Percentiles rank a stretch among this genome's conserved stretches.
Evolutionary conservation across 2,113 vertebrate species (phyloP).

Genomic region (Haplochromis vanheusdeni): DNA sequence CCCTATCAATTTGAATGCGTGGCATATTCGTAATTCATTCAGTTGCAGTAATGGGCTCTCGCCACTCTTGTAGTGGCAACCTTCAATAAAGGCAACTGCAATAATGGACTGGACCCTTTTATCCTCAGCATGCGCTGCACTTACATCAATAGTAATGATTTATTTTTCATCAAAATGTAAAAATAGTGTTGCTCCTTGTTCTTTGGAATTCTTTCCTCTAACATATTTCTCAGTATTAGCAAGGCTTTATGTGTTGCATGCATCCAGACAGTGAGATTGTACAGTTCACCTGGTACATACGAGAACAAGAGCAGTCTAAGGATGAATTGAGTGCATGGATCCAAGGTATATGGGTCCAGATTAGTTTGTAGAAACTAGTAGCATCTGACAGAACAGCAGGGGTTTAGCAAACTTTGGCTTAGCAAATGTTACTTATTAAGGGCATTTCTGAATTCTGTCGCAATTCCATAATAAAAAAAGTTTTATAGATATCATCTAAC

Average conservation of each 20-base stretch:
- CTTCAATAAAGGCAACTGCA: slow-evolving; percentile 33
- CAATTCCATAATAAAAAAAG: neutral
- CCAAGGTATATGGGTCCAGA: neutral
- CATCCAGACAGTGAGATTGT: neutral
- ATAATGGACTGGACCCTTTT: slow-evolving; percentile 50
- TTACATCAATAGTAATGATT: slow-evolving; percentile 47
- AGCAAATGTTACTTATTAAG: neutral
- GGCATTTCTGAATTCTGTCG: neutral
- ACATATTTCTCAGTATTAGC: neutral
- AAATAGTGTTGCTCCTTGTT: neutral
- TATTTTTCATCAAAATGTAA: slow-evolving; percentile 6
- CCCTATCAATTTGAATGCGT: slow-evolving; percentile 53
- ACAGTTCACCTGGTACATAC: neutral
- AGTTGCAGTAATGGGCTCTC: slow-evolving; percentile 48
- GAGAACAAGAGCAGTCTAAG: neutral
- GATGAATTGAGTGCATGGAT: neutral
- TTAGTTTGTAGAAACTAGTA: neutral
- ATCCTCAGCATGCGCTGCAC: slow-evolving; percentile 9
- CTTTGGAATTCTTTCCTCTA: neutral
- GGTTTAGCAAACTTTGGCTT: neutral
- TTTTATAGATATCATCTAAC: neutral
- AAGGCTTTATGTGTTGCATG: neutral
- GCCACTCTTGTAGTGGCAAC: slow-evolving; percentile 39
- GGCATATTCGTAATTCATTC: slow-evolving; percentile 49
- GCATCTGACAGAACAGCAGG: neutral